Base-by-base conservation (phyloP, 2,888 invertebrate species). In the Aspidapion aeneum region DNA sequence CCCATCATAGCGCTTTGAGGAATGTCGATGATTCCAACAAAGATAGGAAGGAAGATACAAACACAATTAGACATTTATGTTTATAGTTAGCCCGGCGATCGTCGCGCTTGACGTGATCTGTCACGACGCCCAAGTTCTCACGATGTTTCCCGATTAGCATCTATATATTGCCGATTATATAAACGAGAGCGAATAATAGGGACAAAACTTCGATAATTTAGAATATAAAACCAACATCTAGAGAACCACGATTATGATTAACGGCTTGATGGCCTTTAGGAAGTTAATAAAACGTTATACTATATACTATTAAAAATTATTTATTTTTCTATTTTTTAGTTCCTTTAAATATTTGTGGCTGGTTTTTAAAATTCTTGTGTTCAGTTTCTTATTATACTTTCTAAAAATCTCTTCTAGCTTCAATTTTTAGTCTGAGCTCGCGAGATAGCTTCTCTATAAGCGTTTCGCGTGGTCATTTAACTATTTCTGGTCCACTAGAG, bases 401-500 rank as follows among this genome's bases (percentile, higher is more conserved):
- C 22, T 19, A 16, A 17, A 18, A 19, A 50, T 59, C 50, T 20
- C 52, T 51, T 20, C 51, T 52, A 50, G 50, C n/a, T 19, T 18
- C 20, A 16, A 20, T 20, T 20, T 56, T 56, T 21, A 56, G 18
- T 22, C 21, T 22, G 35, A 21, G 35, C 35, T 57, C 22, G 22
- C 35, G 57, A 35, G 22, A 55, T n/a, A n/a, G n/a, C n/a, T n/a
- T n/a, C n/a, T n/a, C n/a, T n/a, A n/a, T n/a, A n/a, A 35, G 35
- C 12, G 5, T 7, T 35, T 12, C 35, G 56, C 57, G 57, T 54
- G 49, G 61, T 52, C 62, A 58, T 62, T 62, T 62, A 64, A 62
- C 64, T 58, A 64, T 64, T 64, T 64, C 64, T 62, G 64, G 64
- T 64, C 58, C 64, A 62, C 16, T 62, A 61, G 18, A 54, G 56